These are phyloP conservation scores for Manis pentadactyla DNA, from an alignment of 2,797 vertebrate genomes.

Conservation along the genomic window DNA sequence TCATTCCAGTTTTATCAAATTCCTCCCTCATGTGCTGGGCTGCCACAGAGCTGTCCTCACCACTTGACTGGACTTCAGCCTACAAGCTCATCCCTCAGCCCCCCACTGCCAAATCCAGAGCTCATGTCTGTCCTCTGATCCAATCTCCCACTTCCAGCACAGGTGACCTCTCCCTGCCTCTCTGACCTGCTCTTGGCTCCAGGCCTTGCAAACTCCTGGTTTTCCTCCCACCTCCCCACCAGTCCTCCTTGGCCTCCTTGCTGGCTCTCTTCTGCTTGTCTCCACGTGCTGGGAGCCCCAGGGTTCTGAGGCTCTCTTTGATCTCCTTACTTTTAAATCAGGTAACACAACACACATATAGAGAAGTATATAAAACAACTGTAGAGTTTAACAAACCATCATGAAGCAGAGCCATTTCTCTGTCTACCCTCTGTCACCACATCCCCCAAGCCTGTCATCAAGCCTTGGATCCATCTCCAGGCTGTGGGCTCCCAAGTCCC, in stretches of 20 bases:
- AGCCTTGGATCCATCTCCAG: not conserved
- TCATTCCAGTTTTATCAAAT: conserved; percentile 95
- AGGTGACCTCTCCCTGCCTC: not conserved
- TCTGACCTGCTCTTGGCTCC: not conserved
- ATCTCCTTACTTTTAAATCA: not conserved
- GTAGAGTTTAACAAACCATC: not conserved
- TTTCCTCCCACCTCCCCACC: not conserved
- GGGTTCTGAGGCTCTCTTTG: not conserved
- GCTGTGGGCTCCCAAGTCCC: not conserved
- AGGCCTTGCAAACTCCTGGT: not conserved
- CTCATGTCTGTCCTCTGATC: not conserved
- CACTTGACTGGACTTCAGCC: not conserved
- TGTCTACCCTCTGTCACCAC: not conserved
- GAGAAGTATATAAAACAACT: not conserved
- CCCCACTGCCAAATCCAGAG: not conserved
- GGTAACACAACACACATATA: not conserved
- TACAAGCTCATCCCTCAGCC: not conserved
- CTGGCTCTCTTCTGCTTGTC: not conserved
- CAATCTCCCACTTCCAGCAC: not conserved
- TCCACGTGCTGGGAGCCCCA: not conserved
- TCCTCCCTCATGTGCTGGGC: conserved; percentile 94
- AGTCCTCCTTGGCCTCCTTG: not conserved
- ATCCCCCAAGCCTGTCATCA: not conserved
- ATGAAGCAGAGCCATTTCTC: not conserved
- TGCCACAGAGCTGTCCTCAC: conserved; percentile 91